Evolutionary conservation across 2,113 vertebrate genomes (phyloP).

Genomic region (Crotalus viridis): DNA sequence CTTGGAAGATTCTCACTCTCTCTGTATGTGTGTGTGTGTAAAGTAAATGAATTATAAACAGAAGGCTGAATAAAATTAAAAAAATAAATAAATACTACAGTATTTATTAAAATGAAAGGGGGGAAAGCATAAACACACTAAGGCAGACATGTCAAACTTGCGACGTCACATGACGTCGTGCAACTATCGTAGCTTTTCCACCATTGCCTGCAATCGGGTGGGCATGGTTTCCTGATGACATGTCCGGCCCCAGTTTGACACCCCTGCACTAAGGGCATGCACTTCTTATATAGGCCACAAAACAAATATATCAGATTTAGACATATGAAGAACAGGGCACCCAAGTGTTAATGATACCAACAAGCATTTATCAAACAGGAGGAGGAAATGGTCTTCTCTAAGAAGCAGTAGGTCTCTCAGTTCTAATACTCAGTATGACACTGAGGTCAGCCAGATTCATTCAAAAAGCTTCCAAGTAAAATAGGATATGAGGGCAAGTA

Average conservation of each 20-base stretch:
- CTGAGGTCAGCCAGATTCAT: neutral
- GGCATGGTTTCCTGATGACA: no score
- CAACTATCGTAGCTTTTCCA: no score
- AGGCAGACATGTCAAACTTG: no score
- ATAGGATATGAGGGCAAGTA: neutral
- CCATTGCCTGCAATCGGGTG: no score
- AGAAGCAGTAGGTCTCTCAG: neutral
- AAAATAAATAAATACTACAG: neutral
- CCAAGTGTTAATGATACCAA: neutral
- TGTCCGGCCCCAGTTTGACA: no score
- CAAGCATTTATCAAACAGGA: neutral
- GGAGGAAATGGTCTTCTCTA: neutral
- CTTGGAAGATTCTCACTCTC: neutral
- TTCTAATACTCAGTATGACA: neutral
- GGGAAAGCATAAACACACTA: neutral
- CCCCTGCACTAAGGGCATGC: neutral
- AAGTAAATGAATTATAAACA: neutral
- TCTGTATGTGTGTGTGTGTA: neutral
- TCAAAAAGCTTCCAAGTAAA: neutral
- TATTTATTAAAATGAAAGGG: neutral
- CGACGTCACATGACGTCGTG: no score
- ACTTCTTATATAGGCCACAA: neutral
- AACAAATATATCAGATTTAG: neutral
- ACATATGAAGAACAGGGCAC: neutral
- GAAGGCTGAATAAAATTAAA: neutral